phyloP scores from a whole-genome alignment of 2,888 invertebrate genomes.

The Lycocerus yunnanus region DNA sequence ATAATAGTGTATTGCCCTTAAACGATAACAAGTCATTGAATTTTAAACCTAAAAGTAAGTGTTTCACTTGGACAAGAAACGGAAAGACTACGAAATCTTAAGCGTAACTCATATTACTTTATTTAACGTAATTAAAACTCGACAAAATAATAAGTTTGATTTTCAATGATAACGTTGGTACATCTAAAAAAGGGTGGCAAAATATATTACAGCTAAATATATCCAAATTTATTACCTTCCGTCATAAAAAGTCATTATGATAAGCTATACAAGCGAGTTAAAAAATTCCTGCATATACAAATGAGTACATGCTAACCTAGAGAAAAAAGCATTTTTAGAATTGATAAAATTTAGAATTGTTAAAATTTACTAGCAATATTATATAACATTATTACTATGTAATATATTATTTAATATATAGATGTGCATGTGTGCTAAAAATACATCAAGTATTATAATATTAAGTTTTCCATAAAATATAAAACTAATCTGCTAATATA shows the following conservation, averaged over 20 bases:
- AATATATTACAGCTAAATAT: background rate
- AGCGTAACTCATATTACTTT: background rate
- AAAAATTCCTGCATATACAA: background rate
- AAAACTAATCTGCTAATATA: too few species aligned
- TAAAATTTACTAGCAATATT: background rate
- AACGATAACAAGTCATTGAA: background rate
- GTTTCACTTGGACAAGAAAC: background rate
- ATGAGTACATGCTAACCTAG: background rate
- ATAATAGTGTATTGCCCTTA: background rate
- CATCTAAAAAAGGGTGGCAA: background rate
- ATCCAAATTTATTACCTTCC: background rate
- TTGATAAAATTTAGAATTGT: background rate
- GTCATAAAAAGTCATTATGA: background rate
- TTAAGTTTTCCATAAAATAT: too few species aligned
- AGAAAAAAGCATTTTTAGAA: background rate
- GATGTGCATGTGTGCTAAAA: too few species aligned
- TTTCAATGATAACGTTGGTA: background rate
- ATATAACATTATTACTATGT: too few species aligned
- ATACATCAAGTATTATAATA: too few species aligned
- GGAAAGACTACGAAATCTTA: background rate
- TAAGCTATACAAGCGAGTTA: background rate
- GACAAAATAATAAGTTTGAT: background rate
- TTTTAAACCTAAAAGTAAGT: background rate
- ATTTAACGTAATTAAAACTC: background rate
- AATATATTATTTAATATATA: too few species aligned